phyloP scores from a whole-genome alignment of 2,113 vertebrate genomes.

The Datnioides undecimradiatus region DNA sequence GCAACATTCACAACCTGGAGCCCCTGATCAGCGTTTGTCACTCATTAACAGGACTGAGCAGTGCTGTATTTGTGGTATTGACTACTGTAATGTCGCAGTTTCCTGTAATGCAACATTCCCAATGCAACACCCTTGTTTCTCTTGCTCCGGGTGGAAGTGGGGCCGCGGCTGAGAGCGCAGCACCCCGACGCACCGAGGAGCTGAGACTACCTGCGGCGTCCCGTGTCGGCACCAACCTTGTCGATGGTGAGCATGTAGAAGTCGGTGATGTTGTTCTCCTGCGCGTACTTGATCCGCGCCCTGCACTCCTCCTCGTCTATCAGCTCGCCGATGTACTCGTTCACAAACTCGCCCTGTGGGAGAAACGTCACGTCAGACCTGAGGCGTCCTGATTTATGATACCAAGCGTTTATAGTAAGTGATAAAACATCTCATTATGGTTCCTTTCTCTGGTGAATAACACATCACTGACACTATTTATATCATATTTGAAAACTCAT shows the following conservation, averaged over 20 bases:
- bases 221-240: conserved; percentile 85
- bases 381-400: too few species aligned
- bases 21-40: too few species aligned
- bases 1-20: too few species aligned
- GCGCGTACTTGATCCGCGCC: conserved; percentile 92
- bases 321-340: conserved; percentile 97
- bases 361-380: background rate
- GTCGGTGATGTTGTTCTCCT: conserved; percentile 96
- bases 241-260: conserved; percentile 99
- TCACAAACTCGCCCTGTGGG: conserved; percentile 95
- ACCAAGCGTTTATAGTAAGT: too few species aligned
- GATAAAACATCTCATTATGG: too few species aligned
- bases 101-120: conserved; percentile 81
- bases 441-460: too few species aligned
- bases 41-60: background rate
- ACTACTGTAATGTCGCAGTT: conserved; percentile 73
- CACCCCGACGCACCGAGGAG: conserved; percentile 33
- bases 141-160: conserved; percentile 76
- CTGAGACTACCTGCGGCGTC: background rate
- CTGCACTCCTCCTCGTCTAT: conserved; percentile 98
- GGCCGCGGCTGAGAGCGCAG: conserved; percentile 43
- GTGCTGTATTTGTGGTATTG: conserved; percentile 68
- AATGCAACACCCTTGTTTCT: conserved; percentile 84
- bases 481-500: too few species aligned
- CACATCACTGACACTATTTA: too few species aligned